Conservation (phyloP, 1,140 invertebrate species). For the Caenorhabditis brenneri region DNA sequence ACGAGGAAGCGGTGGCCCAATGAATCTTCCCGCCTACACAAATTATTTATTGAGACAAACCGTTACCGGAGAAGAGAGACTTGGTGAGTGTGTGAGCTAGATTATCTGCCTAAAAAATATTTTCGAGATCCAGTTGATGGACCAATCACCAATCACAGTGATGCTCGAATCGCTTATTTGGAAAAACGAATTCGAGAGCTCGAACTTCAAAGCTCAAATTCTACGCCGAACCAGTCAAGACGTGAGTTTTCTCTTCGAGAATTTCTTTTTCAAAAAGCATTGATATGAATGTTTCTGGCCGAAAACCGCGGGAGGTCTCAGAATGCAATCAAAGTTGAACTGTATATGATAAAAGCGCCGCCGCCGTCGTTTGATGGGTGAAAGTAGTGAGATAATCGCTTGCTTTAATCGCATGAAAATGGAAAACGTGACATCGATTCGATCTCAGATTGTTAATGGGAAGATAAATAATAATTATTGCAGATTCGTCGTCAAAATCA, state of each 20-base stretch:
- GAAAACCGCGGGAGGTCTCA: neutral
- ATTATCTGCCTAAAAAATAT: neutral
- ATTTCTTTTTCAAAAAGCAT: neutral
- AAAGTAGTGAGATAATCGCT: constrained; percentile 21
- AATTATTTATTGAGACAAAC: neutral
- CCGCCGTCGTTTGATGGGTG: neutral
- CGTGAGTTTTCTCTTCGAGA: neutral
- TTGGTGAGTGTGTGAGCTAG: neutral
- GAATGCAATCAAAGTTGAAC: neutral
- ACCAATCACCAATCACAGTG: neutral
- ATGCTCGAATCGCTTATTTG: constrained; percentile 9
- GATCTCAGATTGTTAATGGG: neutral
- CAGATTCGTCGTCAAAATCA: constrained; percentile 15
- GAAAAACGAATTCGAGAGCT: constrained; percentile 7
- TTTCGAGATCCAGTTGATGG: neutral
- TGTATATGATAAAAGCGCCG: neutral
- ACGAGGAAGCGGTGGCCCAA: neutral
- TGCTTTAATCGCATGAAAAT: neutral
- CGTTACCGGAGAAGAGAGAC: constrained; percentile 9
- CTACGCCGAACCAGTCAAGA: neutral
- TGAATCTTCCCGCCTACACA: constrained; percentile 28
- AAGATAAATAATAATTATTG: neutral
- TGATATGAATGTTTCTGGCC: neutral
- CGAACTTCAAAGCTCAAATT: neutral
- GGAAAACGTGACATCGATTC: neutral